Conservation (phyloP, 2,113 vertebrate genomes). For the Alces alces region DNA sequence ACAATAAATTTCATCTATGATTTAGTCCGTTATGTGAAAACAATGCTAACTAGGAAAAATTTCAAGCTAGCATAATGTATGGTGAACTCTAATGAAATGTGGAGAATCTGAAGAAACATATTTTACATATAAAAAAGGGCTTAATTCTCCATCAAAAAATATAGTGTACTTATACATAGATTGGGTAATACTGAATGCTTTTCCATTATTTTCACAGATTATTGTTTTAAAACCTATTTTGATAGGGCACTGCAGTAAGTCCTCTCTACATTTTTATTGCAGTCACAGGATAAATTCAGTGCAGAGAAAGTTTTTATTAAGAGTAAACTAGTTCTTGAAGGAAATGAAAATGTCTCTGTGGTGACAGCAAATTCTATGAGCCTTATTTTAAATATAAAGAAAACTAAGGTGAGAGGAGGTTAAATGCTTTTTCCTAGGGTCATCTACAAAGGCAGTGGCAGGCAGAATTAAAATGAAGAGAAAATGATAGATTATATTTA, state of each 20-base stretch:
- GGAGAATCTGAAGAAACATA: not conserved
- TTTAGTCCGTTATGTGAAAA: not conserved
- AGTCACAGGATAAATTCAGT: not conserved
- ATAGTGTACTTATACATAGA: not conserved
- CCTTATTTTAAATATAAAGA: not conserved
- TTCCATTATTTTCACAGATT: not conserved
- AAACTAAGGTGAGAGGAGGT: not conserved
- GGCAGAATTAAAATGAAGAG: not conserved
- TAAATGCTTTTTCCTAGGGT: not conserved
- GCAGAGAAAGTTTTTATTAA: not conserved
- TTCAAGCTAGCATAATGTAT: not conserved
- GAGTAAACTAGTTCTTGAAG: not conserved
- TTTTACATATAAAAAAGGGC: not conserved
- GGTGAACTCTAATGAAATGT: not conserved
- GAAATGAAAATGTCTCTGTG: not conserved
- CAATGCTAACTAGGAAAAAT: not conserved
- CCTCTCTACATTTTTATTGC: not conserved
- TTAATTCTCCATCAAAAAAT: not conserved
- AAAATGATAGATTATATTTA: not conserved
- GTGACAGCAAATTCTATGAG: not conserved
- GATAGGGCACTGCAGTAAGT: not conserved
- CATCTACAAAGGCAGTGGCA: not conserved
- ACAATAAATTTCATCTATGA: not conserved
- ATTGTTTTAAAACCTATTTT: not conserved
- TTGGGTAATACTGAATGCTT: not conserved